Evolutionary conservation across 2,113 vertebrate species (phyloP).

Genomic region (Calyptomena viridis): DNA sequence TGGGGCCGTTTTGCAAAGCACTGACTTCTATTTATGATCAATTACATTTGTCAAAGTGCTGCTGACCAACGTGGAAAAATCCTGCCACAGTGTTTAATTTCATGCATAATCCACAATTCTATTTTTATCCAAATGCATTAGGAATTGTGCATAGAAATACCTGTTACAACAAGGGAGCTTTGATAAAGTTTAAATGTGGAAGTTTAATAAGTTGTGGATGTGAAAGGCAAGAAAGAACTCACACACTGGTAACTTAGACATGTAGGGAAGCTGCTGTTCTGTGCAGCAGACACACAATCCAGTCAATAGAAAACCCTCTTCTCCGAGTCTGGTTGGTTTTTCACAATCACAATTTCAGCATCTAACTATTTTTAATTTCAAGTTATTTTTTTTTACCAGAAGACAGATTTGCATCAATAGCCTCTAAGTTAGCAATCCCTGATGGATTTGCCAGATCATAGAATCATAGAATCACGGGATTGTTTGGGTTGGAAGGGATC

Average conservation of each 20-base stretch:
- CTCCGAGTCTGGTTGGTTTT: neutral
- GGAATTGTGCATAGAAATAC: neutral
- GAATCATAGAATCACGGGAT: neutral
- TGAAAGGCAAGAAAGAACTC: neutral
- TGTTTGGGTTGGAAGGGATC: neutral
- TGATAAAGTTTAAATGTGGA: neutral
- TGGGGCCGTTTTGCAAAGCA: neutral
- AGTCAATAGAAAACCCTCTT: neutral
- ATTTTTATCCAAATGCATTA: neutral
- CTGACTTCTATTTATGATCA: neutral
- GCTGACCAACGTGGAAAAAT: neutral
- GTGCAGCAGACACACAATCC: neutral
- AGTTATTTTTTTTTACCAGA: neutral
- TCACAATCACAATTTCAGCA: neutral
- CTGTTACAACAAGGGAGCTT: neutral
- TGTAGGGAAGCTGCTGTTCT: neutral
- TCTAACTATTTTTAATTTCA: neutral
- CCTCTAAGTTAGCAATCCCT: neutral
- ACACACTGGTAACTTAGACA: rapidly evolving
- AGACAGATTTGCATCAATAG: neutral
- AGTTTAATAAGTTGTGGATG: neutral
- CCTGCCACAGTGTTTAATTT: rapidly evolving
- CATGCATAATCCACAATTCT: neutral
- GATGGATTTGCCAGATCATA: neutral
- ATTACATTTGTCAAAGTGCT: neutral